A percentile compares a stretch with the other conserved stretches of the same genome.
phyloP scores from a whole-genome alignment of 2,888 invertebrate genomes.

The Drosophila sordidula region DNA sequence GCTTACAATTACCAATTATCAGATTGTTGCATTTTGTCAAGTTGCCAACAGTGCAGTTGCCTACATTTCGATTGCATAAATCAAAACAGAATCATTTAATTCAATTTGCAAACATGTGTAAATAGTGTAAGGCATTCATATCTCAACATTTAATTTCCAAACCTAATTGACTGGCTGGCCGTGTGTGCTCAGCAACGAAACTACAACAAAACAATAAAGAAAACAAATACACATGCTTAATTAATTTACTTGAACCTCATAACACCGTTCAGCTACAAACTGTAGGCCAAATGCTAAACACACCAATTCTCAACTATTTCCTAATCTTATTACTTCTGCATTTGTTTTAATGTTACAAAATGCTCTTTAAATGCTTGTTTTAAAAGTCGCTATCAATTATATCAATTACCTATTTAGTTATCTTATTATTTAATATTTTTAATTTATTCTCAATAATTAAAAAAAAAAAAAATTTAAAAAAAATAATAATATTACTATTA shows the following conservation, averaged over 20 bases:
- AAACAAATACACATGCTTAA: slow-evolving; percentile 48
- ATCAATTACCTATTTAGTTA: too few species aligned
- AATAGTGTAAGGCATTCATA: slow-evolving; percentile 42
- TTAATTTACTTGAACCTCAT: slow-evolving; percentile 48
- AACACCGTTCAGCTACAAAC: slow-evolving; percentile 6
- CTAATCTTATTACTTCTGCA: too few species aligned
- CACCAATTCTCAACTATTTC: not conserved
- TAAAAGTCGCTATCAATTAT: too few species aligned
- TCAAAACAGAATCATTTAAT: slow-evolving; percentile 56
- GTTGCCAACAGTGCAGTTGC: not conserved
- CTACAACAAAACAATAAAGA: slow-evolving; percentile 12
- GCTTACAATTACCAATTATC: slow-evolving; percentile 67
- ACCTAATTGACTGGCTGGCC: slow-evolving; percentile 38
- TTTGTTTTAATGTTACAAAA: too few species aligned
- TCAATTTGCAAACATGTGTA: slow-evolving; percentile 58
- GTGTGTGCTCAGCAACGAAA: slow-evolving; percentile 8
- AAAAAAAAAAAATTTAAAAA: too few species aligned
- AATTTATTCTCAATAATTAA: too few species aligned
- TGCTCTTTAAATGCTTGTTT: too few species aligned
- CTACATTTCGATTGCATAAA: slow-evolving; percentile 19
- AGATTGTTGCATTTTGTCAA: slow-evolving; percentile 55
- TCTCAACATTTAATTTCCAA: slow-evolving; percentile 25
- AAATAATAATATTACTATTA: too few species aligned
- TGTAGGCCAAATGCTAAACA: slow-evolving; percentile 1
- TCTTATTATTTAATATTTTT: too few species aligned